These are phyloP conservation scores for Trichogramma evanescens DNA, from an alignment of 2,888 invertebrate genomes.

Conservation along the genomic window DNA sequence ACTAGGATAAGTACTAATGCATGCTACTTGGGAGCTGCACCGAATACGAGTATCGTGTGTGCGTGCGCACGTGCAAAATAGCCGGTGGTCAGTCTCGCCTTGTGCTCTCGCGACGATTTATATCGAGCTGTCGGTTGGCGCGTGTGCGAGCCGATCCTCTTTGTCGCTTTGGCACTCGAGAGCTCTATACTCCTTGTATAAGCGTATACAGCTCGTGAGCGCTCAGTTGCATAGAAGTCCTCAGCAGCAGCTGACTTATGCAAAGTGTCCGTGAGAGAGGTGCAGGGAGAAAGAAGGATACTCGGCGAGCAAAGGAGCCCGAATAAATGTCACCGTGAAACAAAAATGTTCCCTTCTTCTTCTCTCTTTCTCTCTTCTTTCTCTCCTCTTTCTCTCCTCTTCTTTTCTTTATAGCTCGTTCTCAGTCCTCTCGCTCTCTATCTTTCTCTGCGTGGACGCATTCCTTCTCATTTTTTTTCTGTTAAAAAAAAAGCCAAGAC, in stretches of 20 bases:
- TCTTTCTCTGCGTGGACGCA: neutral
- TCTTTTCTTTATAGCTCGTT: conserved; percentile 1
- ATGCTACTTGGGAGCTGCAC: too few species aligned
- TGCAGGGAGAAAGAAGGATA: neutral
- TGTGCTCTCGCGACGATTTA: conserved; percentile 36
- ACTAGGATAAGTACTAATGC: too few species aligned
- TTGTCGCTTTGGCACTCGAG: conserved; percentile 4
- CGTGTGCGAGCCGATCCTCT: conserved; percentile 15
- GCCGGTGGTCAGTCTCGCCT: too few species aligned
- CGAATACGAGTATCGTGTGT: too few species aligned
- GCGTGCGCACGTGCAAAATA: too few species aligned
- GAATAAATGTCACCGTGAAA: conserved; percentile 45
- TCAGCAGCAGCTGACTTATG: conserved; percentile 42
- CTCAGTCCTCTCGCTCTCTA: neutral
- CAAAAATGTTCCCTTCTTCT: conserved; percentile 37
- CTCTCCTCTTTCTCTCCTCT: conserved; percentile 1
- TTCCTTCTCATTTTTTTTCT: neutral
- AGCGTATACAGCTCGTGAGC: too few species aligned
- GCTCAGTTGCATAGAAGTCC: too few species aligned
- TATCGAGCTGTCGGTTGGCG: conserved; percentile 38
- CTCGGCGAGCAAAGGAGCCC: conserved; percentile 27
- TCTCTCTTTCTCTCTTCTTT: conserved; percentile 6
- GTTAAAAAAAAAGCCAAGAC: neutral
- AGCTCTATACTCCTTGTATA: too few species aligned
- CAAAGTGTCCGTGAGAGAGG: conserved; percentile 33